Base-by-base conservation (phyloP, 2,797 vertebrate genomes). In the Danio tinwini region DNA sequence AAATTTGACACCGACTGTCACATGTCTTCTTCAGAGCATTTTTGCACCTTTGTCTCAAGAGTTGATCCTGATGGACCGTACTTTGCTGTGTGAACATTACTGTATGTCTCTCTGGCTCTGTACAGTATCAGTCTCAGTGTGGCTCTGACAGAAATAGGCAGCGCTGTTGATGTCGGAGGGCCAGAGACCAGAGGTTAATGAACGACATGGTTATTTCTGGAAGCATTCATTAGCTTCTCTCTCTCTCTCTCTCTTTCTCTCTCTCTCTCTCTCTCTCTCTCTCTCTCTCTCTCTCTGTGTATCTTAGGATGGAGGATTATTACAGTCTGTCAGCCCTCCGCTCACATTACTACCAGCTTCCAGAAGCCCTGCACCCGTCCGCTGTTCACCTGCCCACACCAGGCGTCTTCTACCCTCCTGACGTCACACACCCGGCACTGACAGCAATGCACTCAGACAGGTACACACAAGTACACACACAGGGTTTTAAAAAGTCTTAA, bases 381-480 rank as follows among this genome's bases (percentile, higher is more conserved):
- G 95, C 96, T 61, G 95, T 98, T 90, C 97, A 98, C 89, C 91
- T 98, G 82, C 96, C 98, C 88, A 92, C 98, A 85, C 95, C 96
- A 0, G 96, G 96, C 58, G 94, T 95, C 40, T 94, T 95, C 79
- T 98, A 98, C 91, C 94, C 96, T 0, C 90, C 93, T 0, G 97
- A 97, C 85, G 92, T 98, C 12, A 93, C 94, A 12, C 97, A 98
- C 88, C 94, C 94, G 58, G 88, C 81, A 0, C 86, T 94, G 82
- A 49, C 80, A 77, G 80, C 82, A 6, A 53, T 86, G 49, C 85
- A 82, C 67, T 91, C 88, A 10, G 93, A 93, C 80, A 93, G 93
- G 93, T 92, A 86, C 11, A 76, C 21, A 71, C 65, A 62, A 49
- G 47, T 49, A 82, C 59, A 52, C 21, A 63, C 72, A 74, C 75